Evolutionary conservation across 2,113 vertebrate genomes (phyloP).

Genomic region (human): DNA sequence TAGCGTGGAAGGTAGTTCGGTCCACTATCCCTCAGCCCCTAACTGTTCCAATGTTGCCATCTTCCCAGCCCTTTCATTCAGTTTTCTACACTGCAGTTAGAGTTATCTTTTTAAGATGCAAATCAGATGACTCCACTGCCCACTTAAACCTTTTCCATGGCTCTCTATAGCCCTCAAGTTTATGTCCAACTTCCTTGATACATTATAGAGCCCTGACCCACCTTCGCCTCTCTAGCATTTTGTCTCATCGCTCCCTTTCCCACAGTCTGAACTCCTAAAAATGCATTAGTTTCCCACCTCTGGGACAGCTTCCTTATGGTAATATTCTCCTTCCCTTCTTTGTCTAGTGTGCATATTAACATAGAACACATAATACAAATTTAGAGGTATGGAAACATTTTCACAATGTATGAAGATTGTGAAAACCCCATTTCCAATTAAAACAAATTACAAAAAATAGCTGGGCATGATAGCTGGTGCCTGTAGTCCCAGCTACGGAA

Average conservation of each 20-base stretch:
- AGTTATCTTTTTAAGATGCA: not conserved
- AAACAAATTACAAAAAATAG: too few relatives aligned
- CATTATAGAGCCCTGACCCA: not conserved
- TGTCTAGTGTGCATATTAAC: not conserved
- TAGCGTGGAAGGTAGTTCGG: not conserved
- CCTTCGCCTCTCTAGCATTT: not conserved
- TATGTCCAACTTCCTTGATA: not conserved
- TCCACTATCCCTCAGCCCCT: too few relatives aligned
- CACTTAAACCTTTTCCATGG: not conserved
- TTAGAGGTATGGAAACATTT: not conserved
- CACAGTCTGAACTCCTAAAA: not conserved
- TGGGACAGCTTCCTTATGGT: too few relatives aligned
- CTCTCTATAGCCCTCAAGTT: not conserved
- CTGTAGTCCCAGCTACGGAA: too few relatives aligned
- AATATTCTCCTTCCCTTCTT: not conserved
- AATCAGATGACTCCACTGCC: too few relatives aligned
- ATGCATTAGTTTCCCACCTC: not conserved
- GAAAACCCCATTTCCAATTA: too few relatives aligned
- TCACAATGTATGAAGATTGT: not conserved
- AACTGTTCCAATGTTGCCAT: not conserved
- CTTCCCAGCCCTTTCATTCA: fast-evolving
- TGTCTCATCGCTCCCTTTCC: not conserved
- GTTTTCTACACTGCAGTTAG: not conserved
- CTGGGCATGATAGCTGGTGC: too few relatives aligned
- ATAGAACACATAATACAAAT: not conserved